Evolutionary conservation across 2,113 vertebrate species (phyloP).

Genomic region (Perca schrenkii): DNA sequence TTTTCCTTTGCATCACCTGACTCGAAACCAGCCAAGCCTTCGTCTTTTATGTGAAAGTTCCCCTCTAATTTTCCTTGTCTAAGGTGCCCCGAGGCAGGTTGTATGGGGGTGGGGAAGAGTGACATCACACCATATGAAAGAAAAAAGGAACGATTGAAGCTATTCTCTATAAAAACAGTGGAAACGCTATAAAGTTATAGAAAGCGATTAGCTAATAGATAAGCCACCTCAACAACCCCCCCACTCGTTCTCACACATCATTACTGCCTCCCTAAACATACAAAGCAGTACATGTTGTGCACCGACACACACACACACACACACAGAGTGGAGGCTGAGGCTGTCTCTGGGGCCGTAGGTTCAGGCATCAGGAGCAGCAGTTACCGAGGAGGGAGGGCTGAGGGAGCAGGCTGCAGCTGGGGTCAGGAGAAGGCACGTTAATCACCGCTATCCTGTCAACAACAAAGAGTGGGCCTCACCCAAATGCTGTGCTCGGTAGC

Average conservation of each 20-base stretch:
- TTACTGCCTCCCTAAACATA: constrained; percentile 58
- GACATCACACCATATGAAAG: constrained; percentile 79
- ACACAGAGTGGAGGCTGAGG: constrained; percentile 25
- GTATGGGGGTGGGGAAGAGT: constrained; percentile 63
- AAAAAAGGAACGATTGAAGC: constrained; percentile 45
- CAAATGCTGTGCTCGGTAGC: constrained; percentile 70
- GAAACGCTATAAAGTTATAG: constrained; percentile 80
- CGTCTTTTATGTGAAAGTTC: constrained; percentile 82
- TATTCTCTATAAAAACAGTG: constrained; percentile 77
- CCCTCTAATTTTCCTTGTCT: constrained; percentile 82
- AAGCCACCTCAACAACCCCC: constrained; percentile 70
- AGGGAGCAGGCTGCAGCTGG: constrained; percentile 75
- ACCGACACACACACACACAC: constrained; percentile 45
- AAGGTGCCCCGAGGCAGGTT: constrained; percentile 63
- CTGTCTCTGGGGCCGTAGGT: constrained; percentile 67
- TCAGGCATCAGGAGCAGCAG: constrained; percentile 64
- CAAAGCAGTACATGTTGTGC: constrained; percentile 41
- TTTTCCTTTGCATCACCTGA: constrained; percentile 82
- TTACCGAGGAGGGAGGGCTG: constrained; percentile 58
- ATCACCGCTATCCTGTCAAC: constrained; percentile 83
- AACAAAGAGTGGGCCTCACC: constrained; percentile 82
- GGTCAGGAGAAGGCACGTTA: constrained; percentile 84
- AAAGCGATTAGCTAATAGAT: constrained; percentile 78
- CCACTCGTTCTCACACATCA: constrained; percentile 60
- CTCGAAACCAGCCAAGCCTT: constrained; percentile 75